A percentile compares a stretch with the other conserved stretches of the same genome.
phyloP scores from a whole-genome alignment of 2,797 vertebrate genomes.

The Pseudopleuronectes americanus region DNA sequence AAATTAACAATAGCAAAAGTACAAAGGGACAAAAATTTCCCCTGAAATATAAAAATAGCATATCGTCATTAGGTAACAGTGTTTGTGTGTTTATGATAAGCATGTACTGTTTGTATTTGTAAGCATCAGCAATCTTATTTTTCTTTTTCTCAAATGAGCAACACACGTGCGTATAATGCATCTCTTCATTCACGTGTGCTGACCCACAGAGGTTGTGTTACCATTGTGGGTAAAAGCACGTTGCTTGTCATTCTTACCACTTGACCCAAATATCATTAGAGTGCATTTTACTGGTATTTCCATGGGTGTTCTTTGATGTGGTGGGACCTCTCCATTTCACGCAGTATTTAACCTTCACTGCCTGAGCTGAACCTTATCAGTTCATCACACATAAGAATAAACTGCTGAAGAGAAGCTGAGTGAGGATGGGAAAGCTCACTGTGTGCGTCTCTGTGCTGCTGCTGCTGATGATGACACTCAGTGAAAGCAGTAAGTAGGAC shows the following conservation, averaged over 20 bases:
- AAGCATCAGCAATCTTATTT: not conserved
- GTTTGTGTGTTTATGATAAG: not conserved
- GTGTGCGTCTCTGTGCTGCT: slow-evolving; percentile 45
- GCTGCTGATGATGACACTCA: slow-evolving; percentile 45
- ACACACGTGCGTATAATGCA: no score
- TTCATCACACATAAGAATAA: not conserved
- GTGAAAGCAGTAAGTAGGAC: slow-evolving; percentile 65
- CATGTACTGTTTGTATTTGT: not conserved
- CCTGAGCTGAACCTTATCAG: not conserved
- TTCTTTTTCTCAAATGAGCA: not conserved
- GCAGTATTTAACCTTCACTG: slow-evolving; percentile 50
- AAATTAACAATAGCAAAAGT: not conserved
- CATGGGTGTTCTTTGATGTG: not conserved
- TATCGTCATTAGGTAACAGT: not conserved
- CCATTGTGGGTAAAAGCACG: not conserved
- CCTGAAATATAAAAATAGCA: not conserved
- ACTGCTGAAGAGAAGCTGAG: slow-evolving; percentile 18
- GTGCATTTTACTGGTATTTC: slow-evolving; percentile 16
- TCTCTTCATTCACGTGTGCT: not conserved
- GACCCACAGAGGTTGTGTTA: not conserved
- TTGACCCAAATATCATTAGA: slow-evolving; percentile 35
- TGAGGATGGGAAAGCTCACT: slow-evolving; percentile 48
- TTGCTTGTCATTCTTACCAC: not conserved
- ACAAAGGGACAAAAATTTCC: not conserved
- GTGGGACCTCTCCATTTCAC: not conserved